Percentiles rank a stretch among this genome's conserved stretches.
phyloP scores from a whole-genome alignment of 2,888 invertebrate species.

The Drosophila paucipuncta region DNA sequence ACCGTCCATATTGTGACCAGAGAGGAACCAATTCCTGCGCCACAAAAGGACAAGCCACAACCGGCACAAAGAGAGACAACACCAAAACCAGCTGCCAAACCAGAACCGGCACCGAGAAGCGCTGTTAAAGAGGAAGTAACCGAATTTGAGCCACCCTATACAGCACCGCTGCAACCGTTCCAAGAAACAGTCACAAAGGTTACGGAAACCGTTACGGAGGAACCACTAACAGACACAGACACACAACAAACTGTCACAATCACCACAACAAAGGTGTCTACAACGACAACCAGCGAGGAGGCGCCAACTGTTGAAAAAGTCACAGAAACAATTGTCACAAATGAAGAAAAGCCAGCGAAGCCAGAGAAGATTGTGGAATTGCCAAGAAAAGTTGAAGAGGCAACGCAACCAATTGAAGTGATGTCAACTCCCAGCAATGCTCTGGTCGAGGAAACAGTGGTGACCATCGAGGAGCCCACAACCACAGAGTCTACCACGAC shows the following conservation, averaged over 20 bases:
- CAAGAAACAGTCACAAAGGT: constrained; percentile 15
- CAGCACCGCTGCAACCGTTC: constrained; percentile 66
- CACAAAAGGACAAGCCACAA: constrained; percentile 1
- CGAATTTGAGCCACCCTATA: constrained; percentile 58
- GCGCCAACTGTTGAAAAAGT: constrained; percentile 28
- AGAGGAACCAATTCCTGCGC: constrained; percentile 10
- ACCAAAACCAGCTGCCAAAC: constrained; percentile 36
- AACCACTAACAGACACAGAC: constrained; percentile 42
- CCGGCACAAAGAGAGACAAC: constrained; percentile 16
- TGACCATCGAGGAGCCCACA: constrained; percentile 57
- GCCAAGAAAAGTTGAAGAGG: constrained; percentile 17
- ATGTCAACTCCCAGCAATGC: background rate
- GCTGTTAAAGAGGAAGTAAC: constrained; percentile 36
- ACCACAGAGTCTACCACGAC: constrained; percentile 32
- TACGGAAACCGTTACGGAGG: constrained; percentile 43
- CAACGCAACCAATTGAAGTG: constrained; percentile 15
- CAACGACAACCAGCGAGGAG: constrained; percentile 38
- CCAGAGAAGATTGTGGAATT: constrained; percentile 25
- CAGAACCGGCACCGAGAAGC: constrained; percentile 62
- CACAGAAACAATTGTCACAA: constrained; percentile 24
- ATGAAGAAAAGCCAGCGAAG: constrained; percentile 24
- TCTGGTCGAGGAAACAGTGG: constrained; percentile 40
- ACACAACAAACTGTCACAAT: constrained; percentile 50
- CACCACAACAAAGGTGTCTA: constrained; percentile 62
- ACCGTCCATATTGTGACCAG: constrained; percentile 40